These are phyloP conservation scores for Sphaerophoria taeniata DNA, from an alignment of 2,888 invertebrate species.

Conservation along the genomic window DNA sequence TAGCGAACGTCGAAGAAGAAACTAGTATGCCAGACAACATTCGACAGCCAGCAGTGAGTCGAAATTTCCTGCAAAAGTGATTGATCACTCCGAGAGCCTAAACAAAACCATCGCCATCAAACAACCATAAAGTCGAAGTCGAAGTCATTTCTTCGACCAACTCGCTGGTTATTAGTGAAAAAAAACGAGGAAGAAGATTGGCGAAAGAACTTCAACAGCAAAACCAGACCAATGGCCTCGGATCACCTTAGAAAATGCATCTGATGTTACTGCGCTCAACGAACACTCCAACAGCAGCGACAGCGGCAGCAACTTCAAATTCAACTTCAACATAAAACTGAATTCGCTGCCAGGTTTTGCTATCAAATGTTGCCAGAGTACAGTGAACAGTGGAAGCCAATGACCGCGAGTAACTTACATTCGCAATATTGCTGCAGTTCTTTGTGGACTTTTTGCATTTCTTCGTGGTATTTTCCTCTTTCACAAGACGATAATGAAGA, in stretches of 20 bases:
- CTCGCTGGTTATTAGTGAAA: background rate
- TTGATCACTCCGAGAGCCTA: conserved; percentile 55
- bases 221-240: conserved; percentile 81
- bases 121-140: background rate
- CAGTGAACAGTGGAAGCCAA: conserved; percentile 77
- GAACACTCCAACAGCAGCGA: background rate
- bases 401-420: conserved; percentile 83
- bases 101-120: conserved; percentile 21
- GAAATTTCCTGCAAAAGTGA: conserved; percentile 60
- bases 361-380: conserved; percentile 21
- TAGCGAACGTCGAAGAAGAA: conserved; percentile 45
- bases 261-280: conserved; percentile 75
- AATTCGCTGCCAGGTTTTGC: conserved; percentile 49
- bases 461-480: conserved; percentile 56
- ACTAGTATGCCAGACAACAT: conserved; percentile 47
- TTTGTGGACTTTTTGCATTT: conserved; percentile 69
- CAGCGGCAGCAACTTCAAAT: conserved; percentile 20
- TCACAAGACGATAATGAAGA: conserved; percentile 53
- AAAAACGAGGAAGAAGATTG: conserved; percentile 34
- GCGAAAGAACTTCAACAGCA: conserved; percentile 44
- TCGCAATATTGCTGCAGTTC: conserved; percentile 77
- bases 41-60: conserved; percentile 16
- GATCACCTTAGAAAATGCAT: conserved; percentile 80
- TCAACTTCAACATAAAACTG: conserved; percentile 22
- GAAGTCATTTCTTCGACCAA: conserved; percentile 39